Conservation (phyloP, 2,797 vertebrate species). For the Bufotes viridis region DNA sequence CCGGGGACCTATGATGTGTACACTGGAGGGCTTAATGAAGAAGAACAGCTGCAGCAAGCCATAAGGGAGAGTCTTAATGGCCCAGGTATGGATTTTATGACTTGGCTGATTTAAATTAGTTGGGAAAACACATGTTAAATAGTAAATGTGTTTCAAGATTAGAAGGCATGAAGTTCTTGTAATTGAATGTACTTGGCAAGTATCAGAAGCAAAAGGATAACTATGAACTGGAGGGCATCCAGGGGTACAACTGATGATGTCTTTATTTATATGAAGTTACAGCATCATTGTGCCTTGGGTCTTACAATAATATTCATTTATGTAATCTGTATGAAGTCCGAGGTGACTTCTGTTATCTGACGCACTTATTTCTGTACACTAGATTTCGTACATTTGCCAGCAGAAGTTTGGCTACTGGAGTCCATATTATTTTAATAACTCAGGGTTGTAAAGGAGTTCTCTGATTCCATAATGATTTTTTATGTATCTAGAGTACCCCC, state of each 20-base stretch:
- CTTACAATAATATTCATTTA: not conserved
- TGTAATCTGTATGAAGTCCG: not conserved
- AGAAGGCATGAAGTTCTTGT: not conserved
- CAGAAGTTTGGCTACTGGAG: not conserved
- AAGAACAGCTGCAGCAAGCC: constrained; percentile 86
- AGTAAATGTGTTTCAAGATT: constrained; percentile 15
- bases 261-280: not conserved
- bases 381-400: not conserved
- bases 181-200: constrained; percentile 1
- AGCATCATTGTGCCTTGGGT: not conserved
- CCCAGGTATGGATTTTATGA: constrained; percentile 74
- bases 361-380: not conserved
- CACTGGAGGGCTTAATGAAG: constrained; percentile 84
- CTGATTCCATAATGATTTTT: too few species aligned
- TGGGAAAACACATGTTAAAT: constrained; percentile 13
- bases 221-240: not conserved
- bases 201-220: not conserved
- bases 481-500: too few species aligned
- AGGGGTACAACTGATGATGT: not conserved
- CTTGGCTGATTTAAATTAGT: constrained; percentile 26
- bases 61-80: constrained; percentile 85
- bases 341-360: not conserved
- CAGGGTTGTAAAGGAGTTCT: too few species aligned
- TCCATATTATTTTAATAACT: too few species aligned
- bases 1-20: constrained; percentile 71